These are phyloP conservation scores for Pegoplata infirma DNA, from an alignment of 2,888 invertebrate species.

Conservation along the genomic window DNA sequence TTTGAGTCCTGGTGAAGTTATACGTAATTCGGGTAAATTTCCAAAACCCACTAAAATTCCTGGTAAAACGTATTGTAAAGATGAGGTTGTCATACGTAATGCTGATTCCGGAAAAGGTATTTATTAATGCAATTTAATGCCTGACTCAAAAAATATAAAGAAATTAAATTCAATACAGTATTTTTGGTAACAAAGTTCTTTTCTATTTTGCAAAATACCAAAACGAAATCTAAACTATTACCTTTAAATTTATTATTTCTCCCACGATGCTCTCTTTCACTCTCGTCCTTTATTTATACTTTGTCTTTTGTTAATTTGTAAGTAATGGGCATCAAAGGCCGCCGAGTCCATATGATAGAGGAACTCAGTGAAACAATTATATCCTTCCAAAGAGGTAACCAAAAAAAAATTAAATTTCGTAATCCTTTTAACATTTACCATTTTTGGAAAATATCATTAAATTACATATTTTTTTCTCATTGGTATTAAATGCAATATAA, in stretches of 20 bases:
- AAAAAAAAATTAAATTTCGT: conserved; percentile 46
- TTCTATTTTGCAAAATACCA: not conserved
- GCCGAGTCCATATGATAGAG: conserved; percentile 98
- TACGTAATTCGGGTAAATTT: conserved; percentile 93
- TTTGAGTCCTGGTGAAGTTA: conserved; percentile 89
- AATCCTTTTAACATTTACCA: conserved; percentile 45
- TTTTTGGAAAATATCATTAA: conserved; percentile 45
- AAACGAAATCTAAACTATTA: conserved; percentile 38
- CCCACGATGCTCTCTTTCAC: conserved; percentile 60
- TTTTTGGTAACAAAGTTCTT: not conserved
- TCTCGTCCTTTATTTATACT: conserved; percentile 39
- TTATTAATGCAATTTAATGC: conserved; percentile 18
- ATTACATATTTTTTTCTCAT: conserved; percentile 36
- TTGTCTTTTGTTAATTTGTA: conserved; percentile 53
- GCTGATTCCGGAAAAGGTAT: conserved; percentile 97
- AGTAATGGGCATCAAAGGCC: conserved; percentile 99
- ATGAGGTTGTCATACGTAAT: conserved; percentile 96
- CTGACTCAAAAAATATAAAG: no score
- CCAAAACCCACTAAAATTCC: conserved; percentile 92
- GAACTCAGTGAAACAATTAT: conserved; percentile 99
- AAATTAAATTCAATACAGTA: not conserved
- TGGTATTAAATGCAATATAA: conserved; percentile 54
- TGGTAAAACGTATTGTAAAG: conserved; percentile 95
- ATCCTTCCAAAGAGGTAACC: conserved; percentile 98
- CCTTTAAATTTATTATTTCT: conserved; percentile 57